Evolutionary conservation across 2,888 invertebrate species (phyloP), one percentile per base, ranked within the genome.

Genomic region (Acheta domesticus): DNA sequence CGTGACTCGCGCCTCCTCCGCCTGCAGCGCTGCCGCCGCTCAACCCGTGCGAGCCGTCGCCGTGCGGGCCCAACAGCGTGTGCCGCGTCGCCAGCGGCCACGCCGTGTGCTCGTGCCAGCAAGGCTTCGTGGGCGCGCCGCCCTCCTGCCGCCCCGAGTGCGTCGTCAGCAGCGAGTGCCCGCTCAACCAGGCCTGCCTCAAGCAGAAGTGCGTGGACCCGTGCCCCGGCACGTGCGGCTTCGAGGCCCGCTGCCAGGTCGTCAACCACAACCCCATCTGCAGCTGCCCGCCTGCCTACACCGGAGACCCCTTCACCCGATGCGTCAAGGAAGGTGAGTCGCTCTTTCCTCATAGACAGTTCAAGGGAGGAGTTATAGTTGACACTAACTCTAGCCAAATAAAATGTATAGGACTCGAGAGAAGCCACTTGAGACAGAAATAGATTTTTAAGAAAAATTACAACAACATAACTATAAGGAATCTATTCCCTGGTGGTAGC

Each of bases 221-320:
- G 50, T 92, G 92, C 82, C 87, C 88, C 2, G 90, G 90, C 79
- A 88, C 90, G 11, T 91, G 91, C 83, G 91, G 91, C 1, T 84
- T 89, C 2, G 88, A 89, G 80, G 90, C 91, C 8, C 85, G 89
- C 36, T 91, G 91, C 82, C 89, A 89, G 83, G 90, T 91, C 1
- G 87, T 89, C 80, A 90, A 90, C 83, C 92, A 92, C 84, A 90
- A 90, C 83, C 91, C 91, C 0, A 89, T 91, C 50, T 92, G 92
- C 83, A 90, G 89, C 81, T 92, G 92, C 84, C 90, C 91, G 36
- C 86, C 88, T 1, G 87, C 89, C 19, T 90, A 86, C 79, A 87
- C 87, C n/a, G 92, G 92, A 4, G 90, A 91, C 88, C 91, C 91
- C 48, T 91, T 91, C 83, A 86, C 89, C 0, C 87, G 88, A 82